Conservation (phyloP, 2,113 vertebrate genomes). For the Apteryx owenii region DNA sequence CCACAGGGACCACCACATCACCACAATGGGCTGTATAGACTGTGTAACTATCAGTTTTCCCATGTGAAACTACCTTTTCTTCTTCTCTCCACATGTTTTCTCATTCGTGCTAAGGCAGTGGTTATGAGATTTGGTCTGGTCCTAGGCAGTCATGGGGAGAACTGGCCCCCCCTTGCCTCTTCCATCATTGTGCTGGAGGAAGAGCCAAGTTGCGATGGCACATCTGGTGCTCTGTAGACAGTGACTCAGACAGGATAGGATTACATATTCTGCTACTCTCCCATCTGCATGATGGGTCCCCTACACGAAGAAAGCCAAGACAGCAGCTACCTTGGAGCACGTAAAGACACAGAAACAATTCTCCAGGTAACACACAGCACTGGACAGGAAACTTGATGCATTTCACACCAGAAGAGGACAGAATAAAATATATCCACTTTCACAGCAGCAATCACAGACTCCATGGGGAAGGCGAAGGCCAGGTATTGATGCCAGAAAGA, state of each 20-base stretch:
- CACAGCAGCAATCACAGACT: neutral
- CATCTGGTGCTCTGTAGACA: neutral
- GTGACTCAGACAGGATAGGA: neutral
- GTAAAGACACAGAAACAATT: neutral
- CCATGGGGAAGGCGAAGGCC: neutral
- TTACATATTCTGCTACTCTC: neutral
- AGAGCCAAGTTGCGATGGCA: neutral
- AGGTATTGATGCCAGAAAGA: neutral
- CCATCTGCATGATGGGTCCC: neutral
- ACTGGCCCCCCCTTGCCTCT: neutral
- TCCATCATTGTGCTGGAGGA: neutral
- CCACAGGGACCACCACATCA: too few relatives aligned
- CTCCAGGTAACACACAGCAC: neutral
- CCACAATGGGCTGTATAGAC: neutral
- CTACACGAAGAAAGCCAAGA: neutral
- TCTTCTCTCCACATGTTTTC: neutral
- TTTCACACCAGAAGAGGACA: neutral
- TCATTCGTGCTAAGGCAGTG: neutral
- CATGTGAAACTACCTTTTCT: neutral
- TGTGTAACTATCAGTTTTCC: neutral
- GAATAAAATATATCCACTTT: neutral
- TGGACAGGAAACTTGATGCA: neutral
- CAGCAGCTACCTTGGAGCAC: slow-evolving; percentile 4
- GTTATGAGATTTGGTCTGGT: neutral
- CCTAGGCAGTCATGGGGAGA: neutral